phyloP scores from a whole-genome alignment of 2,113 vertebrate genomes.

The Gobiocypris rarus region DNA sequence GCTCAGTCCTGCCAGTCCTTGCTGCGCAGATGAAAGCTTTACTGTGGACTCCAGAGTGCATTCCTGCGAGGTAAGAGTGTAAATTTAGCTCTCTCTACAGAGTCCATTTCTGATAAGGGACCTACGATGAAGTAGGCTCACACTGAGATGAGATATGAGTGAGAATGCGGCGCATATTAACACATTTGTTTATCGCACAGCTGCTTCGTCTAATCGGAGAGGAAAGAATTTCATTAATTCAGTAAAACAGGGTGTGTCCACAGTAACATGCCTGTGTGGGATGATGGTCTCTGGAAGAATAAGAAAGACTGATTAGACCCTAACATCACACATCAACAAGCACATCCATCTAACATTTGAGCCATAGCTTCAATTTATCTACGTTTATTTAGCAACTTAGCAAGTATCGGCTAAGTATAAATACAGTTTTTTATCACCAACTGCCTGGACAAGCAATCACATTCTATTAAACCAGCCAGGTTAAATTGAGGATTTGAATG shows the following conservation, averaged over 20 bases:
- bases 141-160: slow-evolving; percentile 1
- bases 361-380: background rate
- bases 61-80: slow-evolving; percentile 74
- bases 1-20: slow-evolving; percentile 43
- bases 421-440: background rate
- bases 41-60: slow-evolving; percentile 64
- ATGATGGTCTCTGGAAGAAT: background rate
- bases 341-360: background rate
- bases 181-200: background rate
- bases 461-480: background rate
- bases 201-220: background rate
- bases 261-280: background rate
- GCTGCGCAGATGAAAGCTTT: slow-evolving; percentile 62
- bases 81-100: slow-evolving; percentile 73
- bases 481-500: background rate
- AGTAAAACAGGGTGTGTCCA: background rate
- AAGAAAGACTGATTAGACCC: background rate
- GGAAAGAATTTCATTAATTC: slow-evolving; percentile 51
- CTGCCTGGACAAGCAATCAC: background rate
- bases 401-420: background rate
- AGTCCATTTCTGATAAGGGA: slow-evolving; percentile 69
- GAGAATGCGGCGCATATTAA: slow-evolving; percentile 26
- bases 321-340: background rate
- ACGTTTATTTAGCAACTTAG: background rate
- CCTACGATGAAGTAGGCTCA: slow-evolving; percentile 42